Evolutionary conservation across 37 sponge, comb jelly and placozoan species (phyloP).

Genomic region (Cliona cf. orientalis): DNA sequence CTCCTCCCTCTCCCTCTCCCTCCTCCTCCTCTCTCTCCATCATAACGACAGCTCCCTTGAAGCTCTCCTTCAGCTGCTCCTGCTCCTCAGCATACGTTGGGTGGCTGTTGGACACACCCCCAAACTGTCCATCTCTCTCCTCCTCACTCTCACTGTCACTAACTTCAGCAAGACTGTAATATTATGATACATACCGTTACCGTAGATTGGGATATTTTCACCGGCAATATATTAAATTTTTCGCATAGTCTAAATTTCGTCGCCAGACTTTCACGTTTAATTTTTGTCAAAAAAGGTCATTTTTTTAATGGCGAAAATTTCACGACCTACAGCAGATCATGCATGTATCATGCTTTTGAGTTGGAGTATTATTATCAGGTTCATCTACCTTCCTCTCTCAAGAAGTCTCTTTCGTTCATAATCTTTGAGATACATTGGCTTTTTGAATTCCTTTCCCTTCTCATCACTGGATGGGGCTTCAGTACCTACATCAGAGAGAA

Average conservation of each 20-base stretch:
- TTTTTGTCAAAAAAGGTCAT: no score
- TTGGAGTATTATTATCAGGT: background rate
- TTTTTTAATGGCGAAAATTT: no score
- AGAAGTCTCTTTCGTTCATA: constrained; percentile 88
- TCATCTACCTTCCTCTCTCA: constrained; percentile 77
- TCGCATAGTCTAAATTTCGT: no score
- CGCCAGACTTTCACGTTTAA: no score
- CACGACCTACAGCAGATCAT: no score
- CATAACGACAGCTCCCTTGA: constrained; percentile 21
- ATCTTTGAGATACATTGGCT: constrained; percentile 88
- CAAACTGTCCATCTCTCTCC: constrained; percentile 11
- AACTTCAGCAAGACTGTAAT: constrained; percentile 35
- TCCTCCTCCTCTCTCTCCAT: constrained; percentile 29
- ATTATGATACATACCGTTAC: background rate
- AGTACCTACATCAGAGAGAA: background rate
- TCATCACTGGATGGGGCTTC: background rate
- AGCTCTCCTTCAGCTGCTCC: constrained; percentile 53
- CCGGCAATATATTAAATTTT: no score
- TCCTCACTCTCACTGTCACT: constrained; percentile 68
- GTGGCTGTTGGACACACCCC: background rate
- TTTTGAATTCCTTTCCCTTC: constrained; percentile 29
- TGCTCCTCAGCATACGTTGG: constrained; percentile 79
- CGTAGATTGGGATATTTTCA: no score
- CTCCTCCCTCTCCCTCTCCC: constrained; percentile 26
- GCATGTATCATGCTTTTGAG: no score